These are phyloP conservation scores for Engystomops pustulosus DNA, from an alignment of 2,113 vertebrate genomes.

Conservation along the genomic window DNA sequence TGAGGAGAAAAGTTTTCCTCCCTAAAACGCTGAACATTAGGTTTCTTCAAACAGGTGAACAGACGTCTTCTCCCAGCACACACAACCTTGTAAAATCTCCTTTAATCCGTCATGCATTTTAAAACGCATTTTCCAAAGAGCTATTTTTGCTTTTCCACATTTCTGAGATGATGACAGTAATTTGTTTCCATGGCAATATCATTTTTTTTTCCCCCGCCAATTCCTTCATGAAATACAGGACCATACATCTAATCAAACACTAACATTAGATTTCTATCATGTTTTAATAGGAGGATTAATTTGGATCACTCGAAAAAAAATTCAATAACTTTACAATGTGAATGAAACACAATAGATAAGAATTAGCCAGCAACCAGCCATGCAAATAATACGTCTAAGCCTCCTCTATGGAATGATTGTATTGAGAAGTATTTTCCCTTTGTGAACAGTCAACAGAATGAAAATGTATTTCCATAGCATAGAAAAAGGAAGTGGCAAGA, in stretches of 20 bases:
- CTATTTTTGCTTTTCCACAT: slow-evolving; percentile 75
- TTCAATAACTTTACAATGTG: slow-evolving; percentile 15
- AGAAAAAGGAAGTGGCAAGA: not conserved
- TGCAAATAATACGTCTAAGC: not conserved
- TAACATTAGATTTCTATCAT: slow-evolving; percentile 23
- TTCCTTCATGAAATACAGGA: slow-evolving; percentile 57
- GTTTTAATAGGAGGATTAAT: slow-evolving; percentile 32
- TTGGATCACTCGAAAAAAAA: not conserved
- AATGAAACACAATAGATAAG: slow-evolving; percentile 1
- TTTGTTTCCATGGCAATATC: slow-evolving; percentile 80
- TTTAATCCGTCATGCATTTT: slow-evolving; percentile 75
- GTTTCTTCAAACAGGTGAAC: slow-evolving; percentile 61
- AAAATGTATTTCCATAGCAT: not conserved
- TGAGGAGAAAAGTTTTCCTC: not conserved
- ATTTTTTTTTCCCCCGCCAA: slow-evolving; percentile 67
- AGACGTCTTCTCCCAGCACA: slow-evolving; percentile 8
- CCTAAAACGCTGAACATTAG: slow-evolving; percentile 8
- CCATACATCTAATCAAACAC: slow-evolving; percentile 33
- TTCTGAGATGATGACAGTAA: slow-evolving; percentile 77
- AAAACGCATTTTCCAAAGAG: slow-evolving; percentile 72
- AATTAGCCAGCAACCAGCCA: not conserved
- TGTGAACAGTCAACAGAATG: not conserved
- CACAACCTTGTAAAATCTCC: slow-evolving; percentile 72
- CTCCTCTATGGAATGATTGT: not conserved
- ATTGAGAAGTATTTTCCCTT: not conserved